These are phyloP conservation scores for Tachysurus vachellii DNA, from an alignment of 2,113 vertebrate genomes.

Conservation along the genomic window DNA sequence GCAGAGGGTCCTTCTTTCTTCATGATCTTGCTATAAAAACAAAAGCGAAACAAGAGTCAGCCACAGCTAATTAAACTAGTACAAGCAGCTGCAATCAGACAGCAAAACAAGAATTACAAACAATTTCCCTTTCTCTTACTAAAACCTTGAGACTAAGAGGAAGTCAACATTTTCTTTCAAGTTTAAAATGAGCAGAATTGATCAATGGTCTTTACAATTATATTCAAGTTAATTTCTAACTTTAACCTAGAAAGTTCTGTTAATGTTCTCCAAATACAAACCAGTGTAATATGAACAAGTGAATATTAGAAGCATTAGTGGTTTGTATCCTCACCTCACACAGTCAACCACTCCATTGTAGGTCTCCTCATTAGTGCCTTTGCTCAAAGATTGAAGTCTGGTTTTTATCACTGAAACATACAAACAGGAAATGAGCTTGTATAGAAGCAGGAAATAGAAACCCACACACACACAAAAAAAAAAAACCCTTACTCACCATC, in stretches of 20 bases:
- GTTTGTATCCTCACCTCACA: slow-evolving; percentile 59
- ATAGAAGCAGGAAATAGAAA: not conserved
- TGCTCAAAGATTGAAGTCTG: slow-evolving; percentile 77
- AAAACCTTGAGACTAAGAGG: not conserved
- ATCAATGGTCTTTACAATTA: too few relatives aligned
- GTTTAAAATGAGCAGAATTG: not conserved
- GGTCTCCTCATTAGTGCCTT: slow-evolving; percentile 74
- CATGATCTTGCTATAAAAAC: slow-evolving; percentile 74
- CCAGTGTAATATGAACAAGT: not conserved
- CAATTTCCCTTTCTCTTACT: not conserved
- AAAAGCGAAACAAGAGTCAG: not conserved
- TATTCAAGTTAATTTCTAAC: not conserved
- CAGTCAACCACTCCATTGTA: slow-evolving; percentile 79
- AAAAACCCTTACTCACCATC: slow-evolving; percentile 68
- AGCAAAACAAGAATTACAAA: not conserved
- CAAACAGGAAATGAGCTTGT: not conserved
- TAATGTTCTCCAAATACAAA: not conserved
- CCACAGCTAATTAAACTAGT: fast-evolving
- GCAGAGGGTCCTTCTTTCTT: slow-evolving; percentile 75
- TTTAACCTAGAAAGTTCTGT: not conserved
- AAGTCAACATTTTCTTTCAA: not conserved
- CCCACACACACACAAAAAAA: not conserved
- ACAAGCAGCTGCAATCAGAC: not conserved
- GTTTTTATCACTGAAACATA: slow-evolving; percentile 77
- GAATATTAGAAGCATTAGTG: not conserved